These are phyloP conservation scores for Mustelus asterias DNA, from an alignment of 2,113 vertebrate species.

Conservation along the genomic window DNA sequence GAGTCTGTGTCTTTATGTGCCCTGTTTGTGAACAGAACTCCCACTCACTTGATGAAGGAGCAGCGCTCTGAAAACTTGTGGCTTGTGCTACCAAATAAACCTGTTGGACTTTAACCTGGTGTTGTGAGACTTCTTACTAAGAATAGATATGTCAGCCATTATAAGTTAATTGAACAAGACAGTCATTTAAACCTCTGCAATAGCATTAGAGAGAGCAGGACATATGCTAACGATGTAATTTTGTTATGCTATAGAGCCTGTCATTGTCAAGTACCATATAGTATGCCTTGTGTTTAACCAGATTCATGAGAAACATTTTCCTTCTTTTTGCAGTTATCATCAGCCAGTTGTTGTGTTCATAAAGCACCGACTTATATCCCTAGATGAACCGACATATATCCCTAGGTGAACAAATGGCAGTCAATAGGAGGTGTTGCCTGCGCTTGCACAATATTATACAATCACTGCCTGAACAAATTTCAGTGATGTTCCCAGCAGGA, in stretches of 20 bases:
- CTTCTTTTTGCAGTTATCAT: background rate
- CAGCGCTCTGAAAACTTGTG: too few species aligned
- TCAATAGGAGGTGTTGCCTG: too few species aligned
- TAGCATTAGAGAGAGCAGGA: too few species aligned
- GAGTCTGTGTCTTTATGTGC: too few species aligned
- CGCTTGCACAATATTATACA: background rate
- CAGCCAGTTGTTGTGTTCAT: background rate
- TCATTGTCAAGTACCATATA: background rate
- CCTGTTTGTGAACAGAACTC: too few species aligned
- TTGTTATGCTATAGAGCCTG: background rate
- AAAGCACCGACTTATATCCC: background rate
- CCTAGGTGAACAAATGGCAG: background rate
- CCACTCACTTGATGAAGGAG: too few species aligned
- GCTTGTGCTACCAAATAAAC: too few species aligned
- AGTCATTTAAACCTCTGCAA: background rate
- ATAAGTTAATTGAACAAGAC: background rate
- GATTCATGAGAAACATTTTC: background rate
- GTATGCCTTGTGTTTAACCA: background rate
- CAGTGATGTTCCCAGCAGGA: background rate
- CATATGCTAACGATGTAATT: background rate
- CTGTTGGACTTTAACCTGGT: too few species aligned
- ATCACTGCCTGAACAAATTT: background rate
- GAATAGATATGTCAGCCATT: background rate
- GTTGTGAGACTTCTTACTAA: background rate
- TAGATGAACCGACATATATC: background rate